A percentile compares a stretch with the other conserved stretches of the same genome.
phyloP scores from a whole-genome alignment of 1,140 invertebrate genomes.

The Atta texana region DNA sequence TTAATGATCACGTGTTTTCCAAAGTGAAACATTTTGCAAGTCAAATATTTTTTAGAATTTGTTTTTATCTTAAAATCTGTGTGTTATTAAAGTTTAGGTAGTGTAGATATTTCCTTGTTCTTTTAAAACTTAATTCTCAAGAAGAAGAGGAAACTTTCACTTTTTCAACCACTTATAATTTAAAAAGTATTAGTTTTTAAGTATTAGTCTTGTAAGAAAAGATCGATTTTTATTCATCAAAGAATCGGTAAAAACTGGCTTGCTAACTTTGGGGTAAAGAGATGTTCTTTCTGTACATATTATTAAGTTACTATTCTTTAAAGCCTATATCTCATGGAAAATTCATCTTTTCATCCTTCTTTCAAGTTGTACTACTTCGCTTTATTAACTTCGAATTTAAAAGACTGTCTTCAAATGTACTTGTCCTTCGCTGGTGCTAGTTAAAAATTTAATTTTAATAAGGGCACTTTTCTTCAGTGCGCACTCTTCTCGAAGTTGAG shows the following conservation, averaged over 20 bases:
- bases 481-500: background rate
- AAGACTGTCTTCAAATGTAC: background rate
- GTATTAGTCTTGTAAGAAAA: background rate
- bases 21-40: background rate
- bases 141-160: background rate
- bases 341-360: constrained; percentile 35
- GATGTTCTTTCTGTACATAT: constrained; percentile 1
- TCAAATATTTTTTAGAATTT: background rate
- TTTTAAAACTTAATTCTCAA: background rate
- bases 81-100: background rate
- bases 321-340: constrained; percentile 33
- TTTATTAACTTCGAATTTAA: constrained; percentile 36
- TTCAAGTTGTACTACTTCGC: constrained; percentile 14
- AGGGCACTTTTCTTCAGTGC: background rate
- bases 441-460: constrained; percentile 50
- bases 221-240: constrained; percentile 2
- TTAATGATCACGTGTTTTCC: background rate
- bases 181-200: background rate
- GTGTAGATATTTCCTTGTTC: background rate
- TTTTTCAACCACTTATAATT: constrained; percentile 1
- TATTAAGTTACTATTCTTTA: constrained; percentile 21
- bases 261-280: background rate
- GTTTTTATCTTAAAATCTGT: background rate
- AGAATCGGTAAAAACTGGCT: constrained; percentile 5
- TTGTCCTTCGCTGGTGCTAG: background rate